Evolutionary conservation across 1,140 invertebrate genomes (phyloP).

Genomic region (Frieseomelitta varia): DNA sequence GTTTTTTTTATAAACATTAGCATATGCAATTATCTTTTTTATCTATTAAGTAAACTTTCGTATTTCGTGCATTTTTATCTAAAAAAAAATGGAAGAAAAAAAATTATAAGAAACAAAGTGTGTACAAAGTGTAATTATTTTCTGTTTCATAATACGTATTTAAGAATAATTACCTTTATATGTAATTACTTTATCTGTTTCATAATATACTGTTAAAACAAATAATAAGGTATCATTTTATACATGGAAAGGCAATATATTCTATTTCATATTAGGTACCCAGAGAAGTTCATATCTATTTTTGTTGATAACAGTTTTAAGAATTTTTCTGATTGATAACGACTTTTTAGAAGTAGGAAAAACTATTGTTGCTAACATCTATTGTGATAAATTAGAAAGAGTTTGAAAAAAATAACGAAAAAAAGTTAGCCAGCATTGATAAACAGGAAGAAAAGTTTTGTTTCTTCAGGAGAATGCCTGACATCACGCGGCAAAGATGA

Average conservation of each 20-base stretch:
- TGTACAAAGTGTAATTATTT: constrained; percentile 54
- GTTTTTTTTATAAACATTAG: not conserved
- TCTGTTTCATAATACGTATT: constrained; percentile 36
- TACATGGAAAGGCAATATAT: constrained; percentile 6
- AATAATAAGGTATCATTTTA: constrained; percentile 35
- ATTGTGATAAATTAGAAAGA: no score
- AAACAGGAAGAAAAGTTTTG: no score
- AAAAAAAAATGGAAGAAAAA: constrained; percentile 5
- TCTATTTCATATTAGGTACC: constrained; percentile 15
- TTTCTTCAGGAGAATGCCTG: no score
- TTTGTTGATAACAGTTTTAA: no score
- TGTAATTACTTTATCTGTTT: constrained; percentile 30
- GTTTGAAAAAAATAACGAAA: no score
- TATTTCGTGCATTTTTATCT: constrained; percentile 35
- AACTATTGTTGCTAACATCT: no score
- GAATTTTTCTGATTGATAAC: no score
- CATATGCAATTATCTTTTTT: not conserved
- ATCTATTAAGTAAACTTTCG: not conserved
- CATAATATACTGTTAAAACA: constrained; percentile 7
- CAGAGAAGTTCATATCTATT: no score
- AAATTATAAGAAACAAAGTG: not conserved
- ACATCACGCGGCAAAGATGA: no score
- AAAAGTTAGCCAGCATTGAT: no score
- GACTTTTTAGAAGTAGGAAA: no score
- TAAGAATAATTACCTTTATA: constrained; percentile 35